Evolutionary conservation across 2,797 vertebrate genomes (phyloP), one percentile per base, ranked within the genome.

Genomic region (Poeciliopsis presidionis): DNA sequence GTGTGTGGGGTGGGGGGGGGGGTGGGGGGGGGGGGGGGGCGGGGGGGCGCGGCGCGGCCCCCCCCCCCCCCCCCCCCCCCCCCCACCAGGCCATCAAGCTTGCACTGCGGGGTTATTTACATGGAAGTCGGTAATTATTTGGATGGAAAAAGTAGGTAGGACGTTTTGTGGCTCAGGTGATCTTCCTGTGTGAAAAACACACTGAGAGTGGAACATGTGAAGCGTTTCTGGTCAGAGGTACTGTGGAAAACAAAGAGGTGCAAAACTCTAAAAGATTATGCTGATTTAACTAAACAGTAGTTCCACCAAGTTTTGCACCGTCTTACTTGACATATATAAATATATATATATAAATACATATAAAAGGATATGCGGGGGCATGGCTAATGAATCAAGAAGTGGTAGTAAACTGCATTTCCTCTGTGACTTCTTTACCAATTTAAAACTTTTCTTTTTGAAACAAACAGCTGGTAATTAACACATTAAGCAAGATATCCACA

Each of bases 401-500:
- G 33, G 39, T 39, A 39, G 36, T 13, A 55, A 74, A 74, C 33
- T 18, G 14, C 16, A 45, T 59, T 74, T 70, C 25, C 41, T 70
- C 67, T 45, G 11, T 45, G 22, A 45, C 25, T n/a, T 41, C 13
- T 43, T 45, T 41, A 45, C 67, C 22, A 70, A 5, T 43, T n/a
- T 53, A 67, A 75, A 65, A 63, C 6, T 16, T 49, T 39, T 69
- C 22, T 39, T 22, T 53, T 41, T 53, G 7, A 59, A 33, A 49
- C 67, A 77, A 59, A 61, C n/a, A 77, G 53, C 20, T 77, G 76
- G 13, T 72, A 57, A 71, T 77, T 72, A 45, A n/a, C 41, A 71
- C 41, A 57, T 77, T 55, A 22, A 25, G 39, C 0, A 30, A 12
- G 20, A 51, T 22, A 18, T n/a, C 12, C 25, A 6, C 11, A 43